These are phyloP conservation scores for Melospiza georgiana DNA, from an alignment of 2,113 vertebrate genomes.

Conservation along the genomic window DNA sequence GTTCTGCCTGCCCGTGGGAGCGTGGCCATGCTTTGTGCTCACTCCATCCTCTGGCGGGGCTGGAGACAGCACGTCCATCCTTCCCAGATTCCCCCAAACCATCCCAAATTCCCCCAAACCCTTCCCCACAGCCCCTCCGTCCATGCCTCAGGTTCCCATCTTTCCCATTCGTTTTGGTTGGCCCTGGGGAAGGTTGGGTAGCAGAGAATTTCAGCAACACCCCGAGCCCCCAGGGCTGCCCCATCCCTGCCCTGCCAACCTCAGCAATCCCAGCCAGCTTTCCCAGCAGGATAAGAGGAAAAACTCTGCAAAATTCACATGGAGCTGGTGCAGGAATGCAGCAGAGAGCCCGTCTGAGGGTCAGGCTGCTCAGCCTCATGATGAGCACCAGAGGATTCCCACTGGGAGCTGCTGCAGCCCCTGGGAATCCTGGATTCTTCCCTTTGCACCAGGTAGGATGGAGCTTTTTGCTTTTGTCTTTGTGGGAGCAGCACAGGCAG, in stretches of 20 bases:
- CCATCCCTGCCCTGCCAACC: not conserved
- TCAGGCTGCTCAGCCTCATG: accelerated
- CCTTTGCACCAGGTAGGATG: not conserved
- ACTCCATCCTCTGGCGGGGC: accelerated
- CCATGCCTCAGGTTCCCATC: not conserved
- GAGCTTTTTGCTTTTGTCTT: not conserved
- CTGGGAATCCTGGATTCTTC: accelerated
- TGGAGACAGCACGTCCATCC: not conserved
- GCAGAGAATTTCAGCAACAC: not conserved
- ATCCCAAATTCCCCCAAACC: not conserved
- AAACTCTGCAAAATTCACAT: not conserved
- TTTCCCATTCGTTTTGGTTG: not conserved
- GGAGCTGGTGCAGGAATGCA: not conserved
- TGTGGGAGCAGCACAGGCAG: not conserved
- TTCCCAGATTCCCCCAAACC: not conserved
- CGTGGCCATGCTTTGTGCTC: accelerated
- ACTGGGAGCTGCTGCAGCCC: not conserved
- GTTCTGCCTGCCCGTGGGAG: accelerated
- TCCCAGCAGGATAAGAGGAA: not conserved
- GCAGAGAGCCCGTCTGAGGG: not conserved
- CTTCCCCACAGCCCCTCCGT: not conserved
- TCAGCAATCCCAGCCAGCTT: not conserved
- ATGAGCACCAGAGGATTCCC: not conserved
- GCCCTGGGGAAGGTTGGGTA: accelerated
- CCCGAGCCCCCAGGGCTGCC: not conserved